phyloP scores from a whole-genome alignment of 2,888 invertebrate genomes.

The Sphecodes monilicornis region DNA sequence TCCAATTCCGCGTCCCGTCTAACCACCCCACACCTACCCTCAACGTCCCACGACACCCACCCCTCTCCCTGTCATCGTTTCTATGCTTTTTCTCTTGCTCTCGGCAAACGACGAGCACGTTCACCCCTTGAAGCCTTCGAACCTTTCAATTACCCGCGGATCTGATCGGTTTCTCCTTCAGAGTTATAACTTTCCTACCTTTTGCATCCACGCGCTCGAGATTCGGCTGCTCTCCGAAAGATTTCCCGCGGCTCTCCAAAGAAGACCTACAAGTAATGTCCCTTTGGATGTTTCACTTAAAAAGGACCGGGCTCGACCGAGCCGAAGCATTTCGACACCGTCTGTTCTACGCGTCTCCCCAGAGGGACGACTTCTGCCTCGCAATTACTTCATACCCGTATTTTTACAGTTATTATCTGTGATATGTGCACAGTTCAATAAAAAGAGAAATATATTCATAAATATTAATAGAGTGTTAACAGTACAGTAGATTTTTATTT shows the following conservation, averaged over 20 bases:
- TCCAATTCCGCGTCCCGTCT: constrained; percentile 62
- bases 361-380: not conserved
- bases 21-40: not conserved
- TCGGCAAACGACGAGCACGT: constrained; percentile 45
- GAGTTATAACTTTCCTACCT: constrained; percentile 39
- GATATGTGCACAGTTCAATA: too few species aligned
- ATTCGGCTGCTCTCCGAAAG: constrained; percentile 3
- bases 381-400: too few species aligned
- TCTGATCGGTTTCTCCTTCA: constrained; percentile 59
- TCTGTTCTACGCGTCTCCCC: not conserved
- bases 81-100: constrained; percentile 40
- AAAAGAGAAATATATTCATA: too few species aligned
- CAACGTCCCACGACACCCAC: constrained; percentile 2
- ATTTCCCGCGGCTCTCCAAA: constrained; percentile 11
- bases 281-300: not conserved
- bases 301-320: not conserved
- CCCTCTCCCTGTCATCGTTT: not conserved
- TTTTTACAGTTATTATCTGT: too few species aligned
- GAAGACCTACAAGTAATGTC: not conserved
- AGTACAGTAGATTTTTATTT: too few species aligned
- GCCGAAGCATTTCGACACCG: not conserved
- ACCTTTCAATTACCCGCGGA: constrained; percentile 66
- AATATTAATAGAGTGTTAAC: too few species aligned
- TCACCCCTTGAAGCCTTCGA: constrained; percentile 55
- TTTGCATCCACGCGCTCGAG: not conserved